A percentile compares a stretch with the other conserved stretches of the same genome.
Conservation (phyloP, 2,888 invertebrate species). For the Chrysotoxum bicinctum region DNA sequence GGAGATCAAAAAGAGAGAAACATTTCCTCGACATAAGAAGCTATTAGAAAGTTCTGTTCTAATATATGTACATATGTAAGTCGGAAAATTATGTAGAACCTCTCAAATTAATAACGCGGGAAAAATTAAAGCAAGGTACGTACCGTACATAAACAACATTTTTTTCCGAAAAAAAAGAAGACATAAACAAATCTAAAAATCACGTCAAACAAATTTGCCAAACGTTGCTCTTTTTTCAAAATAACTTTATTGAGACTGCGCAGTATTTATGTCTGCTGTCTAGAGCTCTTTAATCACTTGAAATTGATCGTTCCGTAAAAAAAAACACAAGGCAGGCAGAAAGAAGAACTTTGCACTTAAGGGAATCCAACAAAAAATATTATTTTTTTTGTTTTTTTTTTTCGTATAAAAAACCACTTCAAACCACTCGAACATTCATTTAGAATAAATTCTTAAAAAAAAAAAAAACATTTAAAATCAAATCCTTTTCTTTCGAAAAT, state of each 20-base stretch:
- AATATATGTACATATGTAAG: too few species aligned
- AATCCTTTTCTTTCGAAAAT: slow-evolving; percentile 16
- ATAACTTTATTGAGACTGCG: slow-evolving; percentile 1
- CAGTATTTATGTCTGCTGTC: background rate
- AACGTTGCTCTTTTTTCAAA: background rate
- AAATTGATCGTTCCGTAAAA: background rate
- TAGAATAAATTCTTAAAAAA: background rate
- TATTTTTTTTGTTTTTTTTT: background rate
- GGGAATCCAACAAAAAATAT: background rate
- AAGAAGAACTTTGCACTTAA: background rate
- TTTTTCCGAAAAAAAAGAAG: background rate
- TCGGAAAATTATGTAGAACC: too few species aligned
- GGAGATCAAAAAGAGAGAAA: too few species aligned
- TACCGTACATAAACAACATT: background rate
- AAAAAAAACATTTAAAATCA: slow-evolving; percentile 18
- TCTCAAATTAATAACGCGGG: too few species aligned
- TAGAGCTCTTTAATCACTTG: slow-evolving; percentile 11
- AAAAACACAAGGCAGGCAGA: background rate
- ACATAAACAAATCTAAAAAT: background rate
- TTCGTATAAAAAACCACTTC: slow-evolving; percentile 1
- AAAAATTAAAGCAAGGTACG: too few species aligned
- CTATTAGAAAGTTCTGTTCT: too few species aligned
- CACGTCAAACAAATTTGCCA: background rate
- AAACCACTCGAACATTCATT: slow-evolving; percentile 7
- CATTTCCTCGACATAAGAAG: too few species aligned